Conservation (phyloP, 2,888 invertebrate genomes). For the Nasonovia ribisnigri region DNA sequence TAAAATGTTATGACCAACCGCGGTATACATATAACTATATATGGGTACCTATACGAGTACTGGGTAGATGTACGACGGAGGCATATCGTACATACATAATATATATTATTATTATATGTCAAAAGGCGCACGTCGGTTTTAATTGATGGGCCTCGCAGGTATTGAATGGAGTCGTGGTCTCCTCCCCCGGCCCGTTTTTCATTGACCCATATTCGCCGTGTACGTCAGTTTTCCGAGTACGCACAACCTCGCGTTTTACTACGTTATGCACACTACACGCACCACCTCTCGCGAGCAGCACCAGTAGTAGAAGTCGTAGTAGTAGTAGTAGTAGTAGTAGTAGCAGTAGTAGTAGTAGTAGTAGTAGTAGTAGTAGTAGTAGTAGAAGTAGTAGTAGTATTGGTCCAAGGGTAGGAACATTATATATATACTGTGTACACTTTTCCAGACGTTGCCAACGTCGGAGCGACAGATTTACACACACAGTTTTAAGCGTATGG, state of each 20-base stretch:
- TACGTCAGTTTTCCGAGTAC: neutral
- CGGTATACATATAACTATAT: neutral
- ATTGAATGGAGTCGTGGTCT: conserved; percentile 39
- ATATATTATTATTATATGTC: neutral
- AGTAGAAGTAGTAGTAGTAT: neutral
- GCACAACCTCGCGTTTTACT: conserved; percentile 2
- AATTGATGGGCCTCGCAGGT: conserved; percentile 52
- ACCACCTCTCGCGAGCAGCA: neutral
- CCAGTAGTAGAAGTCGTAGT: neutral
- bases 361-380: neutral
- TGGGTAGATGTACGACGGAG: neutral
- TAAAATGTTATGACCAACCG: conserved; percentile 13
- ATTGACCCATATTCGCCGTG: conserved; percentile 56
- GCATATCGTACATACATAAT: neutral
- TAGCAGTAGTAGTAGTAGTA: too few relatives aligned
- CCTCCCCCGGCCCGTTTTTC: neutral
- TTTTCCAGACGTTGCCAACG: conserved; percentile 33
- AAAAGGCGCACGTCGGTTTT: conserved; percentile 37
- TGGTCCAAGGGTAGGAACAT: neutral
- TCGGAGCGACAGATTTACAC: neutral
- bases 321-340: neutral
- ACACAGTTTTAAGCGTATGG: neutral
- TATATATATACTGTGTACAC: neutral
- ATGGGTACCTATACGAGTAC: neutral
- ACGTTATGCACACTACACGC: conserved; percentile 3